phyloP scores from a whole-genome alignment of 2,113 vertebrate genomes.

The Hippocampus abdominalis region DNA sequence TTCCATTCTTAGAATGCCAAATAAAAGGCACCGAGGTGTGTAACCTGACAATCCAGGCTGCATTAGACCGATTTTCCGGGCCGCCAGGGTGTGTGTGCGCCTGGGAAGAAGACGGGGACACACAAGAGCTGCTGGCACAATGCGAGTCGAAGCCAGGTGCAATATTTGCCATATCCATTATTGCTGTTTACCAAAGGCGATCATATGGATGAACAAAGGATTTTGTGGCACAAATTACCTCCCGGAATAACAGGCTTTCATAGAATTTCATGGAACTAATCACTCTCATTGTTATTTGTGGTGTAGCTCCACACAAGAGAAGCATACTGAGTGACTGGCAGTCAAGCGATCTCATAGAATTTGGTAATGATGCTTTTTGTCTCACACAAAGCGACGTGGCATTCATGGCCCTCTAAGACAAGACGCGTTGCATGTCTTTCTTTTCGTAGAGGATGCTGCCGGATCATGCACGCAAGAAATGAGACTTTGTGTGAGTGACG shows the following conservation, averaged over 20 bases:
- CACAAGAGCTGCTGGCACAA: conserved; percentile 63
- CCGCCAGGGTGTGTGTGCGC: conserved; percentile 76
- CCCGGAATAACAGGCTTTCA: conserved; percentile 8
- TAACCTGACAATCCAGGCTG: conserved; percentile 71
- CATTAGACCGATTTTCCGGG: conserved; percentile 66
- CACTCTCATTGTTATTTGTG: conserved; percentile 41
- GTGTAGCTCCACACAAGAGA: conserved; percentile 55
- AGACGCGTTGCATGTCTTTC: background rate
- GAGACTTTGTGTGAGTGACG: conserved; percentile 74
- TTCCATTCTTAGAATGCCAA: conserved; percentile 76
- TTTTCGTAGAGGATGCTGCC: conserved; percentile 59
- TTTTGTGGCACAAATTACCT: conserved; percentile 3
- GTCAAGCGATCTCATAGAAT: conserved; percentile 64
- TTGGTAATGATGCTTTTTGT: conserved; percentile 59
- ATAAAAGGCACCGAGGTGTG: conserved; percentile 71
- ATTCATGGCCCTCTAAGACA: background rate
- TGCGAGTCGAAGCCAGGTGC: conserved; percentile 77
- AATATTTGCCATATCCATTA: conserved; percentile 24
- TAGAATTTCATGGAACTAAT: conserved; percentile 19
- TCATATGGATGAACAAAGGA: conserved; percentile 1
- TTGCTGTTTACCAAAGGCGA: conserved; percentile 46
- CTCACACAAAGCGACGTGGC: background rate
- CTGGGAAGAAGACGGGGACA: conserved; percentile 57
- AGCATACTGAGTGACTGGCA: conserved; percentile 68
- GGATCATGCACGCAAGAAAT: conserved; percentile 78